Evolutionary conservation across 2,113 vertebrate species (phyloP).

Genomic region (Todiramphus chloris): DNA sequence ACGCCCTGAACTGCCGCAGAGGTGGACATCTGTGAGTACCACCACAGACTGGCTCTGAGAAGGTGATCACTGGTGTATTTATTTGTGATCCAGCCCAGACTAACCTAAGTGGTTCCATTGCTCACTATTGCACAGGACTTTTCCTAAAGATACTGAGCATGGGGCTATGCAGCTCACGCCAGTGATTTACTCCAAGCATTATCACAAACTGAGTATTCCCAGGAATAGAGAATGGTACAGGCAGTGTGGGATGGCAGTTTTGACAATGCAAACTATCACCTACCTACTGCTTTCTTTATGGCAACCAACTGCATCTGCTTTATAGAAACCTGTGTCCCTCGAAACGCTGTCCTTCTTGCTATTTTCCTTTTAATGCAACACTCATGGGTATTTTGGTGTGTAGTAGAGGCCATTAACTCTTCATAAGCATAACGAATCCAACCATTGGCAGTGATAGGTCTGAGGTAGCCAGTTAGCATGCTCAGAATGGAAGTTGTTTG

Average conservation of each 20-base stretch:
- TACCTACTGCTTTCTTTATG: neutral
- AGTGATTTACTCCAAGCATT: neutral
- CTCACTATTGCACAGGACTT: neutral
- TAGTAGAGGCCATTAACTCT: neutral
- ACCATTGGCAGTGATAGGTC: neutral
- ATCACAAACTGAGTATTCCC: neutral
- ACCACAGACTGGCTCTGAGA: neutral
- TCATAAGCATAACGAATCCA: neutral
- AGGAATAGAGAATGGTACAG: neutral
- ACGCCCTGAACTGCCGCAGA: neutral
- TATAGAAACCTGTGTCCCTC: neutral
- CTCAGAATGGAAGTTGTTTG: neutral
- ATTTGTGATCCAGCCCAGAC: neutral
- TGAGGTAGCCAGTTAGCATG: neutral
- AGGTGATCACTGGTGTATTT: fast-evolving
- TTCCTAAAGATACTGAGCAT: neutral
- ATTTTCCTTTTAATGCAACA: neutral
- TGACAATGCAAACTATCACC: neutral
- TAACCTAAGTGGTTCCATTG: neutral
- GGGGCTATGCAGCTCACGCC: neutral
- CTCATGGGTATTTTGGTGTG: neutral
- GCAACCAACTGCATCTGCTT: neutral
- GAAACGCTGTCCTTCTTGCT: neutral
- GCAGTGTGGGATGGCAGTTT: neutral
- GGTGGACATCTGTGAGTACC: neutral